phyloP scores from a whole-genome alignment of 1,140 invertebrate species.

The Belonocnema kinseyi region DNA sequence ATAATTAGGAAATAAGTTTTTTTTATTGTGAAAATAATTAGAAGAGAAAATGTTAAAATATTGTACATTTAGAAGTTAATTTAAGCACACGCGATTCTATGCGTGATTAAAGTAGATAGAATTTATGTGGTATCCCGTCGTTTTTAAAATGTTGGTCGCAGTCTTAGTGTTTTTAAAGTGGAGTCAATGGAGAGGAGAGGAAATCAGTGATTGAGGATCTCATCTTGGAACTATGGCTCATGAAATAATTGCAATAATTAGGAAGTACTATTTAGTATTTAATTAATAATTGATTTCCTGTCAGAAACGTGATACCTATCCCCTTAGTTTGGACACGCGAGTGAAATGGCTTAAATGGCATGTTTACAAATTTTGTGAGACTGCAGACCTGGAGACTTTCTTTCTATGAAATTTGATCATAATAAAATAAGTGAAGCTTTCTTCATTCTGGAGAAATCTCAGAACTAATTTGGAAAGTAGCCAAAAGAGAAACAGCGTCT shows the following conservation, averaged over 20 bases:
- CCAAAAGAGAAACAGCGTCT: not conserved
- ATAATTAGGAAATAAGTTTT: conserved; percentile 65
- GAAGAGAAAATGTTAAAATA: conserved; percentile 45
- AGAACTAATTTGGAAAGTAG: conserved; percentile 5
- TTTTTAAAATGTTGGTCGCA: conserved; percentile 19
- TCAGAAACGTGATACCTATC: no score
- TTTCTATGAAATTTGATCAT: not conserved
- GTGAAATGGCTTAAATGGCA: no score
- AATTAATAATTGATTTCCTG: no score
- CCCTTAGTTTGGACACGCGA: no score
- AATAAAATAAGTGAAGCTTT: conserved; percentile 3
- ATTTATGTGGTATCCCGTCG: not conserved
- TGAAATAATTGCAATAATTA: no score
- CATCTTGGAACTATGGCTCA: not conserved
- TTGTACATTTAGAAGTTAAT: conserved; percentile 43
- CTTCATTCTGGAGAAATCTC: not conserved
- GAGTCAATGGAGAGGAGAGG: not conserved
- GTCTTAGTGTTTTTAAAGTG: not conserved
- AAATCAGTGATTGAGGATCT: not conserved
- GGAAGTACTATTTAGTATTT: no score
- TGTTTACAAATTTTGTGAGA: no score
- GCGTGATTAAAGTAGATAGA: not conserved
- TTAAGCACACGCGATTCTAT: not conserved
- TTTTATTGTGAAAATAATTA: conserved; percentile 7
- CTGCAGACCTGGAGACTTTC: no score